Conservation (phyloP, 1,140 invertebrate species). For the Monochamus saltuarius region DNA sequence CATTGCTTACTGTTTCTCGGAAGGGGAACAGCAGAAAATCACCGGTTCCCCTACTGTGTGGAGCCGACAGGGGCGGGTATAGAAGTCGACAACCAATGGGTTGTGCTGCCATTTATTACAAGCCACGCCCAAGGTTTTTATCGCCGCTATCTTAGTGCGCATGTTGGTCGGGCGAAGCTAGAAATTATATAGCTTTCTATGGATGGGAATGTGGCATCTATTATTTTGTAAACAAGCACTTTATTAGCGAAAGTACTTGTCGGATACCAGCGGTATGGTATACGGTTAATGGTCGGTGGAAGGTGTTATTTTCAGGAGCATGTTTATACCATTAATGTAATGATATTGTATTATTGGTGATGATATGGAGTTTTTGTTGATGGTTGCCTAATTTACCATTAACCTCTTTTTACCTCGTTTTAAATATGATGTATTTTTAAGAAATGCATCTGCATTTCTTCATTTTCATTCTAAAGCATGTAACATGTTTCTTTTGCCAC, state of each 20-base stretch:
- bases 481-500: no score
- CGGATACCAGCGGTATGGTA: conserved; percentile 13
- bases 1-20: conserved; percentile 51
- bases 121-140: conserved; percentile 37
- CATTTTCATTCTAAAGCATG: no score
- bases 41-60: conserved; percentile 48
- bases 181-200: conserved; percentile 39
- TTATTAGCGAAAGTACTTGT: conserved; percentile 45
- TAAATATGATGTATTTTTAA: neutral
- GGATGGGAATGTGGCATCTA: conserved; percentile 36
- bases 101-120: conserved; percentile 44
- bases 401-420: neutral
- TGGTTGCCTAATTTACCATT: neutral
- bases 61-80: conserved; percentile 29
- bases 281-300: conserved; percentile 27
- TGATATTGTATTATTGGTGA: conserved; percentile 28
- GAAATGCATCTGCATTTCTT: no score
- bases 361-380: conserved; percentile 21
- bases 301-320: conserved; percentile 45
- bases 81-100: conserved; percentile 38
- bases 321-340: conserved; percentile 32
- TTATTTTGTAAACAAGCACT: conserved; percentile 50
- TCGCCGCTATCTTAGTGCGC: conserved; percentile 27
- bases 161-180: conserved; percentile 28
- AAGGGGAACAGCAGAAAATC: conserved; percentile 49